phyloP scores from a whole-genome alignment of 1,140 invertebrate genomes.

The Drosophila quadrilineata region DNA sequence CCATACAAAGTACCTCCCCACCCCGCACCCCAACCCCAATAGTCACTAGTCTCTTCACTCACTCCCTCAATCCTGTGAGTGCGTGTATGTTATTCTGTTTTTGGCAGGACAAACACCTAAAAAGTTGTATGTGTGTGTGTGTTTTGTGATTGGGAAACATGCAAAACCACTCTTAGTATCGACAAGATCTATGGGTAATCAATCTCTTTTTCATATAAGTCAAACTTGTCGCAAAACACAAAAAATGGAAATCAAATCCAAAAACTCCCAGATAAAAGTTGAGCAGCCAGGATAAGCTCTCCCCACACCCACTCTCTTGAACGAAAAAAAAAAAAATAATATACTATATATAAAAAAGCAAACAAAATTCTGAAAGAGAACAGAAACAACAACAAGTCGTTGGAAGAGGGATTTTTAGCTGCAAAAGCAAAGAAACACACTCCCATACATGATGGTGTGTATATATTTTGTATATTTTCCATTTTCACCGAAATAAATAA shows the following conservation, averaged over 20 bases:
- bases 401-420: too few species aligned
- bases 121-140: slow-evolving; percentile 19
- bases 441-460: background rate
- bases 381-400: too few species aligned
- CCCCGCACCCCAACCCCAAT: slow-evolving; percentile 1
- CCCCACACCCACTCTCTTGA: slow-evolving; percentile 11
- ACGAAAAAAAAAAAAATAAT: slow-evolving; percentile 40
- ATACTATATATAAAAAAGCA: too few species aligned
- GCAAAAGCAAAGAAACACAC: slow-evolving; percentile 35
- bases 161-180: slow-evolving; percentile 67
- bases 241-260: slow-evolving; percentile 49
- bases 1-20: slow-evolving; percentile 28
- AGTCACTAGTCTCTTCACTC: slow-evolving; percentile 5
- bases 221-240: slow-evolving; percentile 65
- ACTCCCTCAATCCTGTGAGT: background rate
- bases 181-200: slow-evolving; percentile 40
- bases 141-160: too few species aligned
- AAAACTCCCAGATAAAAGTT: slow-evolving; percentile 16
- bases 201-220: slow-evolving; percentile 68
- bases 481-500: slow-evolving; percentile 79
- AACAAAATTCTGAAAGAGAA: too few species aligned
- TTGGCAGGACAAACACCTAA: background rate
- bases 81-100: background rate
- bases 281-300: slow-evolving; percentile 25
- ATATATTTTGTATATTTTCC: slow-evolving; percentile 67